These are phyloP conservation scores for Crematogaster levior DNA, from an alignment of 2,888 invertebrate species.

Conservation along the genomic window DNA sequence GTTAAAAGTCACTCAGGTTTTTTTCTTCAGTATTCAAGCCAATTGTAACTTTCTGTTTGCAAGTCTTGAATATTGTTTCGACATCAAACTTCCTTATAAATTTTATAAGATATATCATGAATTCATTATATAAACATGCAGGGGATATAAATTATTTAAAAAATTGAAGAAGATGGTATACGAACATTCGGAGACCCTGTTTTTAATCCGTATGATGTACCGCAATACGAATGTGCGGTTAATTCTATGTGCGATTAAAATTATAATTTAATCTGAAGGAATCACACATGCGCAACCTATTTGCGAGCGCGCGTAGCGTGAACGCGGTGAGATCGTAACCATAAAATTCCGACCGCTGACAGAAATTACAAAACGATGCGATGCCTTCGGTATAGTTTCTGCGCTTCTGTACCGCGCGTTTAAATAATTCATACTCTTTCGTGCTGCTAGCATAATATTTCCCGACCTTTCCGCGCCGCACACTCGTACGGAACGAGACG, in stretches of 20 bases:
- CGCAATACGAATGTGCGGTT: not conserved
- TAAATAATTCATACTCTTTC: slow-evolving; percentile 71
- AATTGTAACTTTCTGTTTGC: not conserved
- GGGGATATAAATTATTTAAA: not conserved
- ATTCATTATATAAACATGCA: not conserved
- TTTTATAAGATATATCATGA: not conserved
- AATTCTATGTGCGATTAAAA: slow-evolving; percentile 70
- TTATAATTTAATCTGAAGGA: slow-evolving; percentile 74
- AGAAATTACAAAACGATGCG: slow-evolving; percentile 31
- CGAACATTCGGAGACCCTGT: not conserved
- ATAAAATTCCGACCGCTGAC: slow-evolving; percentile 68
- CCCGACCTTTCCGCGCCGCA: slow-evolving; percentile 60
- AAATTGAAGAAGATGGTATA: not conserved
- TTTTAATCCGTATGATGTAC: not conserved
- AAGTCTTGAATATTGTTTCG: not conserved
- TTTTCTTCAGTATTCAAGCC: not conserved
- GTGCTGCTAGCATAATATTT: slow-evolving; percentile 66
- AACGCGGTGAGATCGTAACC: slow-evolving; percentile 61
- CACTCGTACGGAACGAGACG: slow-evolving; percentile 9
- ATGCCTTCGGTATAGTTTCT: slow-evolving; percentile 62
- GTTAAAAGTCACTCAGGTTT: not conserved
- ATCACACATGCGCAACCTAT: slow-evolving; percentile 69
- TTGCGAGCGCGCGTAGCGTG: slow-evolving; percentile 56
- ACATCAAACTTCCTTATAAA: not conserved
- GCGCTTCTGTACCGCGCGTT: slow-evolving; percentile 64